Conservation (phyloP, 2,113 vertebrate genomes). For the Spilogale gracilis region DNA sequence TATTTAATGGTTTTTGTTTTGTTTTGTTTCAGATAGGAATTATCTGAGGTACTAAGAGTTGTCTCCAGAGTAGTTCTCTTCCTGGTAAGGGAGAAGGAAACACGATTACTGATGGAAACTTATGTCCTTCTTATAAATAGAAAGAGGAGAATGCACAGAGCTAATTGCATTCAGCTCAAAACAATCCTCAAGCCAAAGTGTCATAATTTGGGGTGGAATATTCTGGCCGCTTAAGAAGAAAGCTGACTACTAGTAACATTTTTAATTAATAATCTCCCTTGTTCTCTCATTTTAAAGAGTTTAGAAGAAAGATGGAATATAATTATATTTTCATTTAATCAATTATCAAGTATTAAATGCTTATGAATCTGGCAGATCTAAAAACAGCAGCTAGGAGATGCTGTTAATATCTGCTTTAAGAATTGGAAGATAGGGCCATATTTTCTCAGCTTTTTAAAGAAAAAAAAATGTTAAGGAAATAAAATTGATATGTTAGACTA, state of each 20-base stretch:
- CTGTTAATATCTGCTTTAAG: background rate
- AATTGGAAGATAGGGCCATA: background rate
- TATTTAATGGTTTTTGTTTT: background rate
- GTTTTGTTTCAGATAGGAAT: background rate
- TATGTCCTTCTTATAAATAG: background rate
- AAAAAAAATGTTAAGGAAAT: background rate
- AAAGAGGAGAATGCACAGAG: background rate
- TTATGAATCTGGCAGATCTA: background rate
- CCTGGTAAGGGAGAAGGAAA: background rate
- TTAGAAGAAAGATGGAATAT: background rate
- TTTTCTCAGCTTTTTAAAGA: background rate
- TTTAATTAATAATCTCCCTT: background rate
- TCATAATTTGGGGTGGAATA: too few species aligned
- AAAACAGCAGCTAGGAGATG: background rate
- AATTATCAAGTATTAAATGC: background rate
- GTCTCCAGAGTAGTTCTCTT: background rate
- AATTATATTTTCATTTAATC: constrained; percentile 4
- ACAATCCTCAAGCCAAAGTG: background rate
- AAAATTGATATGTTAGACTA: background rate
- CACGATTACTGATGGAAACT: background rate
- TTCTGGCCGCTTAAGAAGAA: background rate
- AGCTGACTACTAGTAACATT: background rate
- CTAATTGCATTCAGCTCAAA: background rate
- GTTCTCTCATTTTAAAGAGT: background rate
- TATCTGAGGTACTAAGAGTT: background rate